Percentiles rank a stretch among this genome's conserved stretches.
Evolutionary conservation across 2,113 vertebrate genomes (phyloP).

Genomic region (Ranitomeya imitator): DNA sequence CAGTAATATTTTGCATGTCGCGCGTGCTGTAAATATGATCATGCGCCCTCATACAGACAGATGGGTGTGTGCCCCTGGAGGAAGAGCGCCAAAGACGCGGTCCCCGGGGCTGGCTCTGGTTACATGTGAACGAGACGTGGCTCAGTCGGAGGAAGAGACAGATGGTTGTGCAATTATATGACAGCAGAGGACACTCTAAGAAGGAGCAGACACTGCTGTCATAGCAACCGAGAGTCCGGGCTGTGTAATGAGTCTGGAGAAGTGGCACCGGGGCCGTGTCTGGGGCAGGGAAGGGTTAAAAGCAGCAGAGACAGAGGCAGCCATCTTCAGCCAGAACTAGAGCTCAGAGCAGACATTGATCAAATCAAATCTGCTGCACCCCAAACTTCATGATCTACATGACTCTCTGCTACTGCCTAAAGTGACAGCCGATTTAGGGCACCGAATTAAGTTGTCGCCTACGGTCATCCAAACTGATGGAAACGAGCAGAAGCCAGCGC

Average conservation of each 20-base stretch:
- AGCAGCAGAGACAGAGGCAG: not conserved
- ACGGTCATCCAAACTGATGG: too few relatives aligned
- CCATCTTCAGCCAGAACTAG: not conserved
- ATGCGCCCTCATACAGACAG: not conserved
- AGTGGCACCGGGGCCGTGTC: not conserved
- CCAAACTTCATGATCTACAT: not conserved
- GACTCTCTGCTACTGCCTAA: not conserved
- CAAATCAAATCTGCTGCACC: not conserved
- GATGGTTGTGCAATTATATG: slow-evolving; percentile 57
- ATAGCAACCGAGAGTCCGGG: slow-evolving; percentile 28
- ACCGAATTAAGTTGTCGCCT: too few relatives aligned
- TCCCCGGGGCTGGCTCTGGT: slow-evolving; percentile 30
- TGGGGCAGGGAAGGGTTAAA: not conserved
- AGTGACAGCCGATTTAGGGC: not conserved
- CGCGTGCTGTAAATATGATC: not conserved
- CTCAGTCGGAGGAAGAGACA: slow-evolving; percentile 48
- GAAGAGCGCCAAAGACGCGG: not conserved
- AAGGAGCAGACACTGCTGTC: slow-evolving; percentile 45
- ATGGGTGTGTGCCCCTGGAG: not conserved
- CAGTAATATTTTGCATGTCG: not conserved
- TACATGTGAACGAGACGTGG: not conserved
- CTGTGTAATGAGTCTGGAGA: not conserved
- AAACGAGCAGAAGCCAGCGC: too few relatives aligned
- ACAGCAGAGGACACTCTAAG: not conserved
- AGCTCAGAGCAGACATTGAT: not conserved